Evolutionary conservation across 1,140 invertebrate genomes (phyloP).

Genomic region (Microplitis demolitor): DNA sequence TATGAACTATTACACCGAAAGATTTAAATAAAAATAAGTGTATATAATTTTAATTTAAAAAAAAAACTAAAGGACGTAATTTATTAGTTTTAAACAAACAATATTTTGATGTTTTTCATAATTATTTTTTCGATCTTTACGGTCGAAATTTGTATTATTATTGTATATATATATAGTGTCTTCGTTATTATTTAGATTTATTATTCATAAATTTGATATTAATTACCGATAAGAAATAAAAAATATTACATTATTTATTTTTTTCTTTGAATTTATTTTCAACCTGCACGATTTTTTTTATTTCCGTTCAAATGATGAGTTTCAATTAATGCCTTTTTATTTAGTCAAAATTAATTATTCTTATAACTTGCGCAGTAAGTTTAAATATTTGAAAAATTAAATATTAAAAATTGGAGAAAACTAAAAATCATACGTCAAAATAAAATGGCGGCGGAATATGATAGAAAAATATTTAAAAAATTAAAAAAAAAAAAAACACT

Average conservation of each 20-base stretch:
- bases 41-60: constrained; percentile 15
- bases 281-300: too few species aligned
- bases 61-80: constrained; percentile 17
- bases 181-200: constrained; percentile 17
- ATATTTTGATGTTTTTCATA: not conserved
- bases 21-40: not conserved
- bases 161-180: constrained; percentile 51
- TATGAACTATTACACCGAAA: constrained; percentile 13
- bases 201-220: not conserved
- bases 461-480: too few species aligned
- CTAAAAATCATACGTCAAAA: too few species aligned
- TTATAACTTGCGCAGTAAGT: too few species aligned
- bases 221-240: not conserved
- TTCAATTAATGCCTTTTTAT: too few species aligned
- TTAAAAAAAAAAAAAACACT: too few species aligned
- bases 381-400: too few species aligned
- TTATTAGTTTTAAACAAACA: not conserved
- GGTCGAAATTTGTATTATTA: constrained; percentile 35
- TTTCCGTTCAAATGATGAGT: too few species aligned
- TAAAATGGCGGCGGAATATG: too few species aligned
- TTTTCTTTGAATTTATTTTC: not conserved
- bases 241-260: not conserved
- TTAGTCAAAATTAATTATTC: too few species aligned
- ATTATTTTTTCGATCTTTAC: not conserved
- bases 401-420: too few species aligned